A percentile compares a stretch with the other conserved stretches of the same genome.
Evolutionary conservation across 2,888 invertebrate genomes (phyloP).

Genomic region (Deroplatys truncata): DNA sequence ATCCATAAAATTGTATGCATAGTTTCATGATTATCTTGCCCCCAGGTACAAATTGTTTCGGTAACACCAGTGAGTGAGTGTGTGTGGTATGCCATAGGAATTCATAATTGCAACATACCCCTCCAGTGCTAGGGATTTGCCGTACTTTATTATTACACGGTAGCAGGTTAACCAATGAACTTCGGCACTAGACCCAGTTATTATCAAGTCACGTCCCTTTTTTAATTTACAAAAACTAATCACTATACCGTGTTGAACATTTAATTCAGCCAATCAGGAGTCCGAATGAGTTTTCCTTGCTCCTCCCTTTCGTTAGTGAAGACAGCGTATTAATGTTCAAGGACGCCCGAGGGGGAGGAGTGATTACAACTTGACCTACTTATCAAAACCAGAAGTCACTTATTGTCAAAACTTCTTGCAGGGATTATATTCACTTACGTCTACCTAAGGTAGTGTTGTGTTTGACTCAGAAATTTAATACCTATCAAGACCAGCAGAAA

Average conservation of each 20-base stretch:
- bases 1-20: slow-evolving; percentile 23
- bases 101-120: slow-evolving; percentile 18
- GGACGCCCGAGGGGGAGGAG: background rate
- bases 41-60: background rate
- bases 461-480: too few relatives aligned
- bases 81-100: slow-evolving; percentile 13
- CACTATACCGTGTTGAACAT: too few relatives aligned
- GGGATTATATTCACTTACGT: too few relatives aligned
- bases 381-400: background rate
- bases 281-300: background rate
- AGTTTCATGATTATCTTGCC: slow-evolving; percentile 18
- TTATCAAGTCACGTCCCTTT: background rate
- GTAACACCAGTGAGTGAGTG: background rate
- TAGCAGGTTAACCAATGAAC: background rate
- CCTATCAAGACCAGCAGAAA: too few relatives aligned
- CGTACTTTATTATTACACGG: background rate
- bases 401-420: background rate
- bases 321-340: background rate
- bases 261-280: background rate
- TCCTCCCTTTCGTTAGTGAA: background rate
- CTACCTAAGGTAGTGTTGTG: too few relatives aligned
- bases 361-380: background rate
- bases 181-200: background rate
- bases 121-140: background rate
- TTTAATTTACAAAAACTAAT: background rate